Base-by-base conservation (phyloP, 2,888 invertebrate genomes). In the Hydropsyche betteni region DNA sequence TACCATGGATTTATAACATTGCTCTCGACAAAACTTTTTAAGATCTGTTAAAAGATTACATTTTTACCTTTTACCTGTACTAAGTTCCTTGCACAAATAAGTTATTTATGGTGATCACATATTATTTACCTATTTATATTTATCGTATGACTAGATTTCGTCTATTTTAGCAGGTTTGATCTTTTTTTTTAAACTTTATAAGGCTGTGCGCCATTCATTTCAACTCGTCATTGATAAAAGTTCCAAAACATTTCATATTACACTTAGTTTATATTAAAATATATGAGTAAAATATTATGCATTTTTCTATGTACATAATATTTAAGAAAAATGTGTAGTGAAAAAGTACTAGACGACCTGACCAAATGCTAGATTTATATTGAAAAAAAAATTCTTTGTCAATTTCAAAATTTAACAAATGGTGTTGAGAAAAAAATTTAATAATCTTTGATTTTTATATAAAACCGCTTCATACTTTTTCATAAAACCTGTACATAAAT, bases 81-180 rank as follows among this genome's bases (percentile, higher is more conserved):
- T 78, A 71, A 78, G 78, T 78, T 78, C 78, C 76, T 78, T 70
- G 78, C 78, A 74, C 78, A 78, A 78, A 76, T 52, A 38, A 69
- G 51, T 61, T 70, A 51, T 71, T 58, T 58, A 24, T 24, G 24
- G 24, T 58, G 58, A 58, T 58, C 58, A 14, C 44, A 44, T 44
- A 44, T 44, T 44, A 10, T 52, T 52, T 71, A 33, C 33, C 51
- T 71, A 71, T 34, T 53, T 52, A 71, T 71, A 33, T 52, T 52
- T 71, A 71, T 34, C 33, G 6, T 44, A 44, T 44, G 44, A 44
- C 44, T 44, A 44, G 10, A 2, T 44, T 44, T 44, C 44, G 10
- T 10, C 6, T 44, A 44, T 24, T 24, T 44, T 44, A 44, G 44
- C 44, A 44, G 10, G 44, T 44, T 44, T 44, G 10, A 6, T 44